Conservation (phyloP, 2,888 invertebrate species). For the Timema podura region DNA sequence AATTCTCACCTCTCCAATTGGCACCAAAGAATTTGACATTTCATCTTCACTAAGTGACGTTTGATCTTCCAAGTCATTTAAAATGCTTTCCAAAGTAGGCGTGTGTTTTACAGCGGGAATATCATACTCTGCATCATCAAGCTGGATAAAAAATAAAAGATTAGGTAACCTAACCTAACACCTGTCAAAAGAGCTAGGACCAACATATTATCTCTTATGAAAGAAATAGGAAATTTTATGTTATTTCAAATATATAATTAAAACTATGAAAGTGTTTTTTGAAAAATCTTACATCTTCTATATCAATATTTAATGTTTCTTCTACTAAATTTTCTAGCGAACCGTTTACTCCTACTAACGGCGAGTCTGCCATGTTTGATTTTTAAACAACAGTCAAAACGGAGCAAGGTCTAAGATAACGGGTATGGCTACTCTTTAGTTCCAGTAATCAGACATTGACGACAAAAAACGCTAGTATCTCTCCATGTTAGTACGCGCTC, state of each 20-base stretch:
- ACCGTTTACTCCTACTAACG: conserved; percentile 14
- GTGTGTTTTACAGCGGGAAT: conserved; percentile 70
- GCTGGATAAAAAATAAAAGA: conserved; percentile 48
- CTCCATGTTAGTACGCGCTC: too few relatives aligned
- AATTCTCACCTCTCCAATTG: conserved; percentile 28
- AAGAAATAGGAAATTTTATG: not conserved
- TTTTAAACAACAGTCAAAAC: not conserved
- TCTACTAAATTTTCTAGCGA: conserved; percentile 54
- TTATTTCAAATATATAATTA: too few relatives aligned
- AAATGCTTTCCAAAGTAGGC: conserved; percentile 75
- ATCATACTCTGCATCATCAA: conserved; percentile 77
- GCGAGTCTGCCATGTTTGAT: conserved; percentile 22
- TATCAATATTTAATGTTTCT: conserved; percentile 58
- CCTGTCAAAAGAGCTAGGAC: not conserved
- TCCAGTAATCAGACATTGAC: too few relatives aligned
- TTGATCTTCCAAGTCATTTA: conserved; percentile 58
- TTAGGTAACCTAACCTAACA: not conserved
- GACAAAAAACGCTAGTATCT: too few relatives aligned
- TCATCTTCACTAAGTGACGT: conserved; percentile 40
- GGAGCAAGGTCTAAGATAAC: too few relatives aligned
- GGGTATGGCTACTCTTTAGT: too few relatives aligned
- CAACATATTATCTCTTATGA: not conserved
- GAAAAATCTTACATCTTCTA: conserved; percentile 57
- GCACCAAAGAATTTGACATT: conserved; percentile 30
- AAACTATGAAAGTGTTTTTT: too few relatives aligned